phyloP scores from a whole-genome alignment of 1,140 invertebrate species.

The Trachymyrmex septentrionalis region DNA sequence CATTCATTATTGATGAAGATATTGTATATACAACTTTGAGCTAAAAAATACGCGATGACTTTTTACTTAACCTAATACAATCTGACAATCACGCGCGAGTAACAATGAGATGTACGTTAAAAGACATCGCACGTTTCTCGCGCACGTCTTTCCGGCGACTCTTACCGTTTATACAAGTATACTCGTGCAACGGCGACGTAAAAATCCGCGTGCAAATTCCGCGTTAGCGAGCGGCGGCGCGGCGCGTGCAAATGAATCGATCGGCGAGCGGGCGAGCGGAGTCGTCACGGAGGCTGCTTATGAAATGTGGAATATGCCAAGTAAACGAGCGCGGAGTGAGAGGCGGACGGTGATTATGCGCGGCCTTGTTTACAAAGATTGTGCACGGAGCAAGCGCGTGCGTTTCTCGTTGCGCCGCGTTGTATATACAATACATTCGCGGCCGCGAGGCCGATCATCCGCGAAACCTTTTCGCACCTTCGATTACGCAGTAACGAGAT shows the following conservation, averaged over 20 bases:
- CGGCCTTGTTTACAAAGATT: conserved; percentile 65
- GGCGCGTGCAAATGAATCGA: conserved; percentile 21
- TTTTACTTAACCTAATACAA: too few species aligned
- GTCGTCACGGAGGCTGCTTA: conserved; percentile 70
- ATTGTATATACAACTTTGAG: too few species aligned
- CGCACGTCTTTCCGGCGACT: conserved; percentile 63
- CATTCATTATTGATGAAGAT: too few species aligned
- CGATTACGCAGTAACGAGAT: conserved; percentile 40
- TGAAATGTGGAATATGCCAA: conserved; percentile 78
- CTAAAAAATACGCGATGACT: too few species aligned
- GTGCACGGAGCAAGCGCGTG: neutral
- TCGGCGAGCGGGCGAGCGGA: conserved; percentile 31
- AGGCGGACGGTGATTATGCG: conserved; percentile 47
- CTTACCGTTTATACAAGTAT: conserved; percentile 49
- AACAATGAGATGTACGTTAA: conserved; percentile 26
- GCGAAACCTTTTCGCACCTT: conserved; percentile 8
- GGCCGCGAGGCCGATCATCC: too few species aligned
- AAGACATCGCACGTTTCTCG: conserved; percentile 7
- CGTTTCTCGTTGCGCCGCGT: conserved; percentile 13
- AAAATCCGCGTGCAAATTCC: conserved; percentile 50
- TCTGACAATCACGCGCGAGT: conserved; percentile 4
- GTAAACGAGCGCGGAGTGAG: conserved; percentile 73
- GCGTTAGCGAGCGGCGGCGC: neutral
- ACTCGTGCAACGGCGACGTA: neutral
- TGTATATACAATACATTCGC: too few species aligned